These are phyloP conservation scores for Thaumatotibia leucotreta DNA, from an alignment of 1,140 invertebrate genomes.

Conservation along the genomic window DNA sequence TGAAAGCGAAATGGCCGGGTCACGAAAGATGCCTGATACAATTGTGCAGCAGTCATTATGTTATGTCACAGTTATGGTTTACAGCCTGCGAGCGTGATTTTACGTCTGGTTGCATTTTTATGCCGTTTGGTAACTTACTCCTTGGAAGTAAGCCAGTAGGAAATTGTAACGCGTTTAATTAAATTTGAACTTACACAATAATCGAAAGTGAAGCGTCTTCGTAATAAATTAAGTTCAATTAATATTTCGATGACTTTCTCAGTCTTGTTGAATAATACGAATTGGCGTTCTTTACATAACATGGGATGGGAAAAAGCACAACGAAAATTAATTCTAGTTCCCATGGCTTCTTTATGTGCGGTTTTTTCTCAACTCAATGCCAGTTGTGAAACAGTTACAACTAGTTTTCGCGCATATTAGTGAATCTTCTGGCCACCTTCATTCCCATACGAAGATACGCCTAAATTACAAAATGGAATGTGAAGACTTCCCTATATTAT, in stretches of 20 bases:
- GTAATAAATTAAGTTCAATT: neutral
- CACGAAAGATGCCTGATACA: constrained; percentile 32
- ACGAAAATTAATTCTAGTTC: constrained; percentile 8
- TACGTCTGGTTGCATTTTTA: constrained; percentile 32
- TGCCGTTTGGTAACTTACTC: constrained; percentile 20
- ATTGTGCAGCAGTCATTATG: constrained; percentile 29
- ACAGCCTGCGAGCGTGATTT: constrained; percentile 37
- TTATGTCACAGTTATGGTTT: constrained; percentile 43
- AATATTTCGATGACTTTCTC: neutral
- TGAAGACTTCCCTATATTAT: neutral
- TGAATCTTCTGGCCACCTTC: too few species aligned
- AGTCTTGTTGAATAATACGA: neutral
- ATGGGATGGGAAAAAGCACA: neutral
- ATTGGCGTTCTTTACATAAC: constrained; percentile 9
- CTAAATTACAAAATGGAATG: neutral
- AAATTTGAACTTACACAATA: constrained; percentile 5
- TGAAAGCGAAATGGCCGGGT: constrained; percentile 36
- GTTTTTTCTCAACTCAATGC: neutral
- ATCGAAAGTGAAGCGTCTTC: constrained; percentile 6
- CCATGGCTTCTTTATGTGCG: constrained; percentile 1
- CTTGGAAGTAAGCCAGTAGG: constrained; percentile 29
- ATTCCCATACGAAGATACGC: neutral
- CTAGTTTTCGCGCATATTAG: neutral
- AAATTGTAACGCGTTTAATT: constrained; percentile 16
- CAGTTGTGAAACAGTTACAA: neutral